Evolutionary conservation across 2,113 vertebrate species (phyloP), one percentile per base, ranked within the genome.

Genomic region (Sakesphorus luctuosus): DNA sequence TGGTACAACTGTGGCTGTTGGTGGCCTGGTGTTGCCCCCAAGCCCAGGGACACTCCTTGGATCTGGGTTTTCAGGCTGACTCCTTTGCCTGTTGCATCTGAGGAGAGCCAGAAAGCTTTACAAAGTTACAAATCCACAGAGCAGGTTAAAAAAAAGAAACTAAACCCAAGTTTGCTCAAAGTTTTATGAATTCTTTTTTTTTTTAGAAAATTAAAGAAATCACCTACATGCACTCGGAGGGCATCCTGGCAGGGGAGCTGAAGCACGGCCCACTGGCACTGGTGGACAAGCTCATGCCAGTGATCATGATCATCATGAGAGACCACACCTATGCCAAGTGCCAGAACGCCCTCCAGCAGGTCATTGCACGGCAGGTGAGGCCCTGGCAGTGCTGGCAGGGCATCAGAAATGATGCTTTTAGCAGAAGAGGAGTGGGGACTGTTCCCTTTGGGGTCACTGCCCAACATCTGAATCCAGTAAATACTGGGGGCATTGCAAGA

Each of bases 251-350:
- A 0, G 99, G 99, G 21, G 99, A 99, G 96, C 97, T 99, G 97
- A 99, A 99, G 85, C 99, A 99, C 0, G 99, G 99, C 0, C 99
- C 99, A 0, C 97, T 99, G 58, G 99, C 99, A 2, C 98, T 99
- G 92, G 99, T 99, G 94, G 99, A 99, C 95, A 99, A 99, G 68
- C 97, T 99, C n/a, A 99, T 99, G 99, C 99, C 99, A 0, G 99
- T 99, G 66, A 99, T 99, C 89, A 99, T 99, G 99, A 99, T 99
- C 98, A 99, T 99, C 98, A 99, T 99, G 99, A 98, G 99, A 92
- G 99, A 99, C 96, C 98, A 99, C 92, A 99, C 99, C 0, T 99
- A 99, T 2, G 87, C 85, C 90, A 99, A 99, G 97, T 99, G 99
- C 98, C 99, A 99, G 98, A 99, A 99, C 1, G 99, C 99, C 26